Base-by-base conservation (phyloP, 2,888 invertebrate genomes). In the Allolobophora icterica region DNA sequence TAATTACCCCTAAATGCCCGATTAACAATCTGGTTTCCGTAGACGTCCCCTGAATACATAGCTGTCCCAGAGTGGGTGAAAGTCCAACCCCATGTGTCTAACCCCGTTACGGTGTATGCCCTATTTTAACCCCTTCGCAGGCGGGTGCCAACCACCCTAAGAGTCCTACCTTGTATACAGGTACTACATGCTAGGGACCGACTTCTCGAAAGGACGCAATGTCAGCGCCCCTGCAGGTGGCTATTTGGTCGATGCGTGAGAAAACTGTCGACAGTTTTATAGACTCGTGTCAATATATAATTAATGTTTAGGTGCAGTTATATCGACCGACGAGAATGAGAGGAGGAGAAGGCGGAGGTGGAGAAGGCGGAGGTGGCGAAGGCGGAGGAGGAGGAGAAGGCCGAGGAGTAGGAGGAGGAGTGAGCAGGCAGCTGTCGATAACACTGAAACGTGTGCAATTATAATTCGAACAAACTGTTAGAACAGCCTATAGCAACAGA, bases 301-400 rank as follows among this genome's bases (percentile, higher is more conserved):
- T 71, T 71, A 71, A 71, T 71, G 71, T n/a, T 71, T 71, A 71
- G 30, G 71, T 71, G 71, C 71, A 71, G 71, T 71, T 71, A 71
- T n/a, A 71, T 30, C 71, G 30, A 71, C 71, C 8, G 71, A 52
- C 0, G 52, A 30, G 30, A 4, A 71, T 6, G n/a, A 71, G 8
- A 17, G n/a, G 71, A 11, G 17, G 52, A 21, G 15, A 17, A 42
- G 5, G 42, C 5, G 13, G 42, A 42, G 42, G 42, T 1, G 13
- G 42, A 42, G 42, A 13, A 42, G 42, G 42, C 42, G 42, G 42
- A 42, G 42, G 8, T 11, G 42, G 42, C 4, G 42, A 15, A 42
- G 42, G 21, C 17, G 24, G 52, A 52, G 24, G 21, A 52, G 52
- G 24, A 52, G 52, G 24, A 24, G 52, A 8, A 52, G 5, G 24